Evolutionary conservation across 2,113 vertebrate species (phyloP).

Genomic region (Vulpes ferrilata): DNA sequence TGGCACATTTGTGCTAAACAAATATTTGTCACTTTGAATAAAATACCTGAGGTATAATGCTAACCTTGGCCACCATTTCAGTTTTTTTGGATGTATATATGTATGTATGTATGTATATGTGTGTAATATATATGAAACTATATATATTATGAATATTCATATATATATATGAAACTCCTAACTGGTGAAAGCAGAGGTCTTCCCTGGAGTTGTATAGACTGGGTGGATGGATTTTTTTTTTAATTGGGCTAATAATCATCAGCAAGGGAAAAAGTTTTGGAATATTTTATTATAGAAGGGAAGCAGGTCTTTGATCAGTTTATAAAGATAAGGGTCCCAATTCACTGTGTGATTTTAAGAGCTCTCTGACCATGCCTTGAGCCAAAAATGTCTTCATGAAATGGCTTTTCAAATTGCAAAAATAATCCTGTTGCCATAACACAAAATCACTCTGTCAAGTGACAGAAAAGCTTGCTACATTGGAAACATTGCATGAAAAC

Average conservation of each 20-base stretch:
- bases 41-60: neutral
- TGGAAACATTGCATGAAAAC: neutral
- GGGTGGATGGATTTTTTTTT: neutral
- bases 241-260: neutral
- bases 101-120: neutral
- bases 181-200: conserved; percentile 2
- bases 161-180: conserved; percentile 6
- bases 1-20: conserved; percentile 31
- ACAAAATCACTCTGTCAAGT: conserved; percentile 30
- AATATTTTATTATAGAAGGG: conserved; percentile 30
- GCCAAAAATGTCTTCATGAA: conserved; percentile 68
- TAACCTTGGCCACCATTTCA: conserved; percentile 42
- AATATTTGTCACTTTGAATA: conserved; percentile 27
- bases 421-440: conserved; percentile 14
- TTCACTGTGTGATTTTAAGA: conserved; percentile 63
- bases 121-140: neutral
- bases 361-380: conserved; percentile 32
- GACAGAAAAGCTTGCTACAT: neutral
- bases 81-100: neutral
- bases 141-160: neutral
- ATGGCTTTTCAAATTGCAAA: conserved; percentile 53
- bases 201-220: conserved; percentile 38
- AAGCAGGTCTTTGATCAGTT: conserved; percentile 55
- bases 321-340: conserved; percentile 54
- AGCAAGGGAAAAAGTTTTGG: conserved; percentile 45